Conservation (phyloP, 2,888 invertebrate genomes). For the Notocelia uddmanniana region DNA sequence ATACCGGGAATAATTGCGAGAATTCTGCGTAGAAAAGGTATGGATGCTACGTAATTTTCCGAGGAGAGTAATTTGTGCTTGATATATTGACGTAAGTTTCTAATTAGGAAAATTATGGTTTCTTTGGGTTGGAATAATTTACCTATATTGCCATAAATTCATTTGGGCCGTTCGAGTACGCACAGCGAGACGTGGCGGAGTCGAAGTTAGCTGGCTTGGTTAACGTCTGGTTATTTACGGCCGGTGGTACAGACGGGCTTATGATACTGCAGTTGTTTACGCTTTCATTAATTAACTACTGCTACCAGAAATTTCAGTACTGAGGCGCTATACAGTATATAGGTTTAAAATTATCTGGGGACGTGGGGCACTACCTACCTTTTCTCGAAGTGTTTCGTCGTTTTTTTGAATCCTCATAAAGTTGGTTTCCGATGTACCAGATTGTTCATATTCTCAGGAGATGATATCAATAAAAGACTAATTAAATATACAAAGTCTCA, state of each 20-base stretch:
- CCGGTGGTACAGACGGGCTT: constrained; percentile 9
- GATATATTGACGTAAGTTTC: constrained; percentile 49
- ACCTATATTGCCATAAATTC: constrained; percentile 43
- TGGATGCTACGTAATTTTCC: constrained; percentile 58
- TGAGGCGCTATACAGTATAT: not conserved
- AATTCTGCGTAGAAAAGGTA: constrained; percentile 58
- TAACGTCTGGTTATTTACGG: constrained; percentile 23
- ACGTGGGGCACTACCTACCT: too few relatives aligned
- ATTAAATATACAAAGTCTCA: too few relatives aligned
- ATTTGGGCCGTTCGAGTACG: constrained; percentile 33
- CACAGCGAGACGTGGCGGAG: constrained; percentile 20
- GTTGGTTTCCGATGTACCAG: too few relatives aligned
- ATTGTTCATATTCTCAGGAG: too few relatives aligned
- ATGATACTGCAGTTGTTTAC: not conserved
- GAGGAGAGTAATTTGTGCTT: constrained; percentile 66
- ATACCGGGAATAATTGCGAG: constrained; percentile 72
- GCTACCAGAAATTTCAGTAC: not conserved
- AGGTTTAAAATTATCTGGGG: too few relatives aligned
- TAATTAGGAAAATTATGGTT: constrained; percentile 47
- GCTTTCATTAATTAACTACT: constrained; percentile 1
- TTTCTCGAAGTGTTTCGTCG: too few relatives aligned
- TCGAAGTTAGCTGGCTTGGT: constrained; percentile 27
- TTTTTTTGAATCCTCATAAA: too few relatives aligned
- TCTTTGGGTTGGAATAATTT: constrained; percentile 46
- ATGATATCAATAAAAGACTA: too few relatives aligned